Percentiles rank a stretch among this genome's conserved stretches.
Conservation (phyloP, 1,140 invertebrate genomes). For the Temnothorax curvispinosus region DNA sequence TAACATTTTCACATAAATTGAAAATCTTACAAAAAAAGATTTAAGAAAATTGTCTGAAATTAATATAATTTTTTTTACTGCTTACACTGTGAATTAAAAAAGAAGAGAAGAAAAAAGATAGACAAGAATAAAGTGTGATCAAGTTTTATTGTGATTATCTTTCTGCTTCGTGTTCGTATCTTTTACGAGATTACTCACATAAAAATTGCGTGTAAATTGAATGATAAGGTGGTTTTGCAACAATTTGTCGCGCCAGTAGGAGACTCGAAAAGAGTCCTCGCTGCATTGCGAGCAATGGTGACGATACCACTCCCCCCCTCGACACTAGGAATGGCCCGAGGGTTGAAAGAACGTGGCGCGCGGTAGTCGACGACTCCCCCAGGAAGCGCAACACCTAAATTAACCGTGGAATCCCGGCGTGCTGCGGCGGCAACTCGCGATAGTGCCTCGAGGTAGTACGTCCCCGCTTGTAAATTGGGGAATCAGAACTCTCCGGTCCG, state of each 20-base stretch:
- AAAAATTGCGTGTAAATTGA: not conserved
- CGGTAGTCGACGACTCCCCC: constrained; percentile 62
- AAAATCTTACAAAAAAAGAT: not conserved
- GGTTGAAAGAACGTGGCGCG: constrained; percentile 33
- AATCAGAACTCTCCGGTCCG: constrained; percentile 36
- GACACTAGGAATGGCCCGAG: not conserved
- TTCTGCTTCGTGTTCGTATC: not conserved
- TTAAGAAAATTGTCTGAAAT: not conserved
- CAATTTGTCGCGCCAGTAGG: not conserved
- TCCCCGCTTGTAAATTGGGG: constrained; percentile 67
- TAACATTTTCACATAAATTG: not conserved
- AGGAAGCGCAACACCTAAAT: constrained; percentile 78
- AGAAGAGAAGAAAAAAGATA: not conserved
- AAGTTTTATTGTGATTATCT: not conserved
- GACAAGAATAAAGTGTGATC: not conserved
- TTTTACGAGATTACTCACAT: not conserved
- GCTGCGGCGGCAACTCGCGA: constrained; percentile 6
- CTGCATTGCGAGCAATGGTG: not conserved
- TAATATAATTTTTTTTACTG: not conserved
- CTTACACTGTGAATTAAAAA: not conserved
- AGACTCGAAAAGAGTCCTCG: not conserved
- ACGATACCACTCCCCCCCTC: not conserved
- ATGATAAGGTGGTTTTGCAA: not conserved
- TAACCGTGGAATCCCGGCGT: constrained; percentile 68
- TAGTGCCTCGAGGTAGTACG: constrained; percentile 44